Base-by-base conservation (phyloP, 1,140 invertebrate genomes). In the Fopius arisanus region DNA sequence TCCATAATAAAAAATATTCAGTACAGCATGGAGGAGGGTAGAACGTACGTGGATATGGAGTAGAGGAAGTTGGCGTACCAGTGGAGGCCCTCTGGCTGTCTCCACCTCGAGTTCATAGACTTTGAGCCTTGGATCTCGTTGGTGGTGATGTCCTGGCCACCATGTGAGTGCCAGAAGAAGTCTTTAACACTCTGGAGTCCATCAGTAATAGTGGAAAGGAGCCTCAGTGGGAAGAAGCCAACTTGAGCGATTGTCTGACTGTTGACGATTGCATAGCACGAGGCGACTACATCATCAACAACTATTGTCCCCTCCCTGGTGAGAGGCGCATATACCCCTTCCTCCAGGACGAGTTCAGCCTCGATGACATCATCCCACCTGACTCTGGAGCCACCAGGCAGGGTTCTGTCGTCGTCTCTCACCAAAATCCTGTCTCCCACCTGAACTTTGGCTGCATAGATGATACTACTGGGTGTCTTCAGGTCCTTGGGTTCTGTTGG, bases 241-340 rank as follows among this genome's bases (percentile, higher is more conserved):
- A 90, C 91, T 83, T 98, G 97, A 4, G 96, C 97, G 62, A 98
- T 74, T 7, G 86, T 84, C 78, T 97, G 96, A 85, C 93, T 95
- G 82, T 94, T 90, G 14, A 99, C 90, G 9, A 96, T 88, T 0
- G 97, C 97, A 88, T 99, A 99, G 84, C 97, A 99, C 0, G 97
- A 98, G 1, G 95, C 95, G 0, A 97, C 90, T 3, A 98, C 93
- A 73, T 94, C 94, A 84, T 99, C 93, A 0, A 99, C 95, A 26
- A 99, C 89, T 10, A 99, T 88, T 26, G 94, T 98, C 0, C 98
- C 98, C 9, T 91, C 90, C 16, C 85, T 85, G 0, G 98, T 99
- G 12, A 99, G 88, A 0, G 98, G 98, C 0, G 97, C 97, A 81
- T 91, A 97, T 1, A 97, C 92, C 7, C 97, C 98, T 31, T 86